Percentiles rank a stretch among this genome's conserved stretches.
Conservation (phyloP, 2,113 vertebrate genomes). For the Agelaius phoeniceus region DNA sequence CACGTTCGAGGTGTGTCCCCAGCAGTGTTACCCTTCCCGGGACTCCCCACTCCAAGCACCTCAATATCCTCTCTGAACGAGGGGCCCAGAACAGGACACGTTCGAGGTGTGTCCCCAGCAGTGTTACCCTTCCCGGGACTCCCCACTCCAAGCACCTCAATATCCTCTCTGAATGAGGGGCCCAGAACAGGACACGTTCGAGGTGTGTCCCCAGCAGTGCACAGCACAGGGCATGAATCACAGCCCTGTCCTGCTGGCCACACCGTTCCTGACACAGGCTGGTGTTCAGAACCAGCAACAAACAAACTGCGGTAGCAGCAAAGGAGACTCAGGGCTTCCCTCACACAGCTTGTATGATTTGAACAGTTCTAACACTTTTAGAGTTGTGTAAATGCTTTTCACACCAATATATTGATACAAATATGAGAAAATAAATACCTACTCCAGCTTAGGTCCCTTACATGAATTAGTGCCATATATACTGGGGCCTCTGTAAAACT, state of each 20-base stretch:
- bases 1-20: not conserved
- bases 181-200: not conserved
- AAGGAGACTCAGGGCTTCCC: not conserved
- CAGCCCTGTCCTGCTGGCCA: not conserved
- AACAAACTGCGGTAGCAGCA: too few species aligned
- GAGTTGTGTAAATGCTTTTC: not conserved
- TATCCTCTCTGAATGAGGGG: not conserved
- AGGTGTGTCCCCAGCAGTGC: not conserved
- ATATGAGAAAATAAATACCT: not conserved
- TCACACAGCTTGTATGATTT: rapidly evolving
- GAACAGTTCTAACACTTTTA: not conserved
- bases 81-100: not conserved
- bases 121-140: not conserved
- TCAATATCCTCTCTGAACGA: not conserved
- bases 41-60: not conserved
- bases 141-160: not conserved
- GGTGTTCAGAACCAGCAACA: not conserved
- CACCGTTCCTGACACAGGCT: not conserved
- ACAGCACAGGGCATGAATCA: not conserved
- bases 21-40: not conserved
- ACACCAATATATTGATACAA: too few species aligned
- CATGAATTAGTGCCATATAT: not conserved
- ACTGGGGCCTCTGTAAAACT: not conserved
- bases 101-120: not conserved
- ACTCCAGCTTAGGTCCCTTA: rapidly evolving